phyloP scores from a whole-genome alignment of 2,888 invertebrate genomes.

The Andrena bucephala region DNA sequence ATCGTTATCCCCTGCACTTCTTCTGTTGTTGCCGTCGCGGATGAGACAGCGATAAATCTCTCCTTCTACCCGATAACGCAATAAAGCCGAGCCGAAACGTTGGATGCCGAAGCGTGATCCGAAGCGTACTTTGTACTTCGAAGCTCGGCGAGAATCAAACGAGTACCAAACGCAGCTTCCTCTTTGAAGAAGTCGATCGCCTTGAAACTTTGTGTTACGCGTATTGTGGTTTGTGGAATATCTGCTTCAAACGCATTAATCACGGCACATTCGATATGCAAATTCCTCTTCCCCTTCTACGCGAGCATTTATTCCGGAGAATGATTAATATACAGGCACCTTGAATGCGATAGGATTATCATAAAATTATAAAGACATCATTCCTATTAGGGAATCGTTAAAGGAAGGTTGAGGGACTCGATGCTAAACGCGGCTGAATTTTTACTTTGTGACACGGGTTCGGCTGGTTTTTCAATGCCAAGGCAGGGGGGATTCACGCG shows the following conservation, averaged over 20 bases:
- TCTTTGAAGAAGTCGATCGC: neutral
- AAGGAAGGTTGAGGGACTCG: neutral
- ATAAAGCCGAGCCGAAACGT: too few relatives aligned
- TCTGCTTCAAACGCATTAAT: neutral
- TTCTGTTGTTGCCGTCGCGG: too few relatives aligned
- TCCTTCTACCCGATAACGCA: too few relatives aligned
- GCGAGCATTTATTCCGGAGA: neutral
- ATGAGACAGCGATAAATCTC: too few relatives aligned
- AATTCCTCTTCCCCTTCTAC: neutral
- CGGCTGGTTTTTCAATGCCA: neutral
- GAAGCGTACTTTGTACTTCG: too few relatives aligned
- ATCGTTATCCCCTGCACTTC: too few relatives aligned
- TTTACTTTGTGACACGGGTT: neutral
- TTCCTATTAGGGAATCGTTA: neutral
- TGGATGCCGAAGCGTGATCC: too few relatives aligned
- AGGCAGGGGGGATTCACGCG: neutral
- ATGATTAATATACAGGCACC: neutral
- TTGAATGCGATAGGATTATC: constrained; percentile 3
- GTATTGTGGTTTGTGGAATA: too few relatives aligned
- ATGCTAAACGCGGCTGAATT: neutral
- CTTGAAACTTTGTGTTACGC: constrained; percentile 6
- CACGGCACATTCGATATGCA: neutral
- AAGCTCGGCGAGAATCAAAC: neutral
- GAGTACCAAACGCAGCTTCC: neutral
- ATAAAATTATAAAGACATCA: neutral